These are phyloP conservation scores for Sander vitreus DNA, from an alignment of 2,113 vertebrate species.

Conservation along the genomic window DNA sequence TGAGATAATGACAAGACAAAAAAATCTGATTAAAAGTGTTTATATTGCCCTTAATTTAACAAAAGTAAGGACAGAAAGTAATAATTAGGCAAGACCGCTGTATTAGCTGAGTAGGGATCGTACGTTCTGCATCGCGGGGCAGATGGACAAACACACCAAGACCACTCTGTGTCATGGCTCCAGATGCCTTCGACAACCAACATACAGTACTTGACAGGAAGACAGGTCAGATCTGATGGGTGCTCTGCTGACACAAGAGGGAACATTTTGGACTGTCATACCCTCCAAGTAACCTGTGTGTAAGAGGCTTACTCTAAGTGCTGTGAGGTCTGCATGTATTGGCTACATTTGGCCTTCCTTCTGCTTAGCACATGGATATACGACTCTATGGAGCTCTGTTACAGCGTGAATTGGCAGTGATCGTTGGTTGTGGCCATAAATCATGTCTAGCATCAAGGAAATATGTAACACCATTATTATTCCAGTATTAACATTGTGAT, in stretches of 20 bases:
- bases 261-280: conserved; percentile 28
- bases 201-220: not conserved
- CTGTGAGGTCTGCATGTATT: too few species aligned
- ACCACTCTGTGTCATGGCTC: not conserved
- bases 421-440: not conserved
- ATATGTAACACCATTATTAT: not conserved
- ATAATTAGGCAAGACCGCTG: not conserved
- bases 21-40: not conserved
- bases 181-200: not conserved
- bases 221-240: conserved; percentile 4
- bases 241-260: not conserved
- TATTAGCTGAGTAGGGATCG: not conserved
- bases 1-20: not conserved
- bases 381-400: not conserved
- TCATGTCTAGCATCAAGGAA: not conserved
- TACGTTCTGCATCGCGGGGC: rapidly evolving
- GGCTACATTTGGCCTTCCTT: too few species aligned
- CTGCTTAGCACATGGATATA: not conserved
- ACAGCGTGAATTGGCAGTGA: not conserved
- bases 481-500: not conserved
- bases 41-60: not conserved
- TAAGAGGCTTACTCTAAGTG: not conserved
- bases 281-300: conserved; percentile 5
- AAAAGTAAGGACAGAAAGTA: not conserved
- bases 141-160: not conserved